These are phyloP conservation scores for Meloidogyne chitwoodi DNA, from an alignment of 1,140 invertebrate species.

Conservation along the genomic window DNA sequence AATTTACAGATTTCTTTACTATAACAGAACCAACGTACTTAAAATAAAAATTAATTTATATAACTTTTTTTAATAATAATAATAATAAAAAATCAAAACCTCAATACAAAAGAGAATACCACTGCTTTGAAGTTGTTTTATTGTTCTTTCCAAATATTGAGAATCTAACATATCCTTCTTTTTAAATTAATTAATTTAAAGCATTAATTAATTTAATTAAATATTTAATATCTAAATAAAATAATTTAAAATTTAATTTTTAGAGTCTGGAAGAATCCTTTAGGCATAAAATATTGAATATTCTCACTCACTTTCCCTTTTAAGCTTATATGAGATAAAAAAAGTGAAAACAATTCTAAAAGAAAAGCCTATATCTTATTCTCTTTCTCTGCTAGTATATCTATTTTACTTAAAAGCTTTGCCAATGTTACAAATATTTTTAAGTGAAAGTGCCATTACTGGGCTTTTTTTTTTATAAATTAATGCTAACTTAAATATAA, in stretches of 20 bases:
- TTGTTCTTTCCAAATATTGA: neutral
- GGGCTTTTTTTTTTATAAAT: neutral
- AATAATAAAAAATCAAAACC: neutral
- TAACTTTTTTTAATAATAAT: no score
- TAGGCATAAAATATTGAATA: no score
- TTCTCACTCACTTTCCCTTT: no score
- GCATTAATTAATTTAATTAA: neutral
- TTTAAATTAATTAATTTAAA: no score
- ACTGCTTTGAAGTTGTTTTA: slow-evolving; percentile 1
- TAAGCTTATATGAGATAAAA: neutral
- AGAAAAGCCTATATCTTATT: neutral
- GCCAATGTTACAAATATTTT: neutral
- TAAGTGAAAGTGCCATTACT: neutral
- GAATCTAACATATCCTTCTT: neutral
- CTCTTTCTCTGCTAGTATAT: no score
- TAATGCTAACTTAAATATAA: neutral
- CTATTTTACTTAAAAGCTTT: neutral
- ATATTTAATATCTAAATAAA: neutral
- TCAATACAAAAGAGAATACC: neutral
- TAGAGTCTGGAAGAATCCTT: no score
- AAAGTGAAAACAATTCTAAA: neutral
- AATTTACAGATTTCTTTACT: slow-evolving; percentile 5
- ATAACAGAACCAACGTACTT: slow-evolving; percentile 4
- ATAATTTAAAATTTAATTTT: no score
- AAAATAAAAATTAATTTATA: neutral